phyloP scores from a whole-genome alignment of 2,888 invertebrate genomes.

The Acleris holmiana region DNA sequence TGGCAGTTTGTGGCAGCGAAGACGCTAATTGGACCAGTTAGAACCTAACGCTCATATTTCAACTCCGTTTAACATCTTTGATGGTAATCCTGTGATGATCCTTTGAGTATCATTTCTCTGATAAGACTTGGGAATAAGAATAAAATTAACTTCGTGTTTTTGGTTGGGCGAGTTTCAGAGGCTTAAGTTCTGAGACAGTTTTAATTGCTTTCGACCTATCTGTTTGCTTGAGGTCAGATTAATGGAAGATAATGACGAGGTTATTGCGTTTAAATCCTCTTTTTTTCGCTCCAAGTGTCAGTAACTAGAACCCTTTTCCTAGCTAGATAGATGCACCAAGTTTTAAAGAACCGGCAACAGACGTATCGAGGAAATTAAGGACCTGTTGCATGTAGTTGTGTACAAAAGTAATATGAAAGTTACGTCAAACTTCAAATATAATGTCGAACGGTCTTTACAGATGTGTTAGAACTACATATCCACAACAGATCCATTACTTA shows the following conservation, averaged over 20 bases:
- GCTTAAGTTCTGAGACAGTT: slow-evolving; percentile 58
- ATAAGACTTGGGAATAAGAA: slow-evolving; percentile 34
- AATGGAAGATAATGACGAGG: slow-evolving; percentile 5
- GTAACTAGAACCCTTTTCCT: too few species aligned
- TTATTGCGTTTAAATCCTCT: slow-evolving; percentile 4
- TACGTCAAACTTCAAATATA: too few species aligned
- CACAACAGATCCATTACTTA: too few species aligned
- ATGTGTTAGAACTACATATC: too few species aligned
- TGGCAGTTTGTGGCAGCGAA: too few species aligned
- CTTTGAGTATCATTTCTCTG: slow-evolving; percentile 31
- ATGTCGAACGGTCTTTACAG: too few species aligned
- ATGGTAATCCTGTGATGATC: slow-evolving; percentile 34
- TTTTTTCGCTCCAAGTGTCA: not conserved
- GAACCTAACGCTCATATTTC: slow-evolving; percentile 23
- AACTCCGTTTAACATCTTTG: slow-evolving; percentile 33
- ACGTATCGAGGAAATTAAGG: too few species aligned
- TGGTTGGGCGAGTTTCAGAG: slow-evolving; percentile 42
- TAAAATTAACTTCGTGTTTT: slow-evolving; percentile 38
- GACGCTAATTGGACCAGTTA: slow-evolving; percentile 25
- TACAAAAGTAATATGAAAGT: too few species aligned
- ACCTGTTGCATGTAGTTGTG: too few species aligned
- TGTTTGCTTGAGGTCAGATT: slow-evolving; percentile 48
- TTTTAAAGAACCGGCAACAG: too few species aligned
- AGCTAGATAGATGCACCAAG: too few species aligned
- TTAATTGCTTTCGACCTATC: slow-evolving; percentile 63